Conservation (phyloP, 1,140 invertebrate genomes). For the Oedothorax gibbosus region DNA sequence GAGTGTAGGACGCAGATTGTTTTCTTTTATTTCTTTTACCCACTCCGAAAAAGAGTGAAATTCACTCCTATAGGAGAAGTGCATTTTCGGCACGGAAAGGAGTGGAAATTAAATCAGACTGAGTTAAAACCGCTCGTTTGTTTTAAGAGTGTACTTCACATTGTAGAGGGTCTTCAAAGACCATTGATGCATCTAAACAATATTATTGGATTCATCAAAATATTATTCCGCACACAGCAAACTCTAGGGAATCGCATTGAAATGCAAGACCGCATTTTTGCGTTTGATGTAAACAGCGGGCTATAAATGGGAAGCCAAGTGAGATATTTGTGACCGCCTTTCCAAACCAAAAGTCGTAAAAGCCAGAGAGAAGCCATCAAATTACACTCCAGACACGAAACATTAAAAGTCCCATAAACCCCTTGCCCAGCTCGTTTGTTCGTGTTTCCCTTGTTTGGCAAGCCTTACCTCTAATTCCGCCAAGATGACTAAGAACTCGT, state of each 20-base stretch:
- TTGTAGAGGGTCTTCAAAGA: no score
- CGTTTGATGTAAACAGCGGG: slow-evolving; percentile 45
- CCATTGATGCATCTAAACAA: no score
- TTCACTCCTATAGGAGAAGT: no score
- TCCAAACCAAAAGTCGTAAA: slow-evolving; percentile 51
- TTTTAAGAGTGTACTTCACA: no score
- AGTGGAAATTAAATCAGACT: no score
- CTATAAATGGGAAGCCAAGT: slow-evolving; percentile 31
- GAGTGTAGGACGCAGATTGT: no score
- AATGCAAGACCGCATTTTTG: slow-evolving; percentile 51
- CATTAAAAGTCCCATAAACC: slow-evolving; percentile 58
- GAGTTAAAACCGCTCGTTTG: no score
- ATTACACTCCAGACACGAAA: slow-evolving; percentile 55
- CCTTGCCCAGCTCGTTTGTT: slow-evolving; percentile 54
- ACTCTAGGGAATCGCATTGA: slow-evolving; percentile 31
- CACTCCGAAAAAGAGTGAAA: no score
- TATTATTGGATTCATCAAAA: slow-evolving; percentile 16
- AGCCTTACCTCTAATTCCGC: slow-evolving; percentile 52
- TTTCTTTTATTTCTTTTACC: no score
- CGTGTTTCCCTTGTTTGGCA: slow-evolving; percentile 52
- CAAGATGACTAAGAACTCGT: slow-evolving; percentile 29
- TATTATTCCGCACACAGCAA: slow-evolving; percentile 22
- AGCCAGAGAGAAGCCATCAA: slow-evolving; percentile 54
- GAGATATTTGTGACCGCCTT: slow-evolving; percentile 45
- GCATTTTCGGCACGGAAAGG: no score